Base-by-base conservation (phyloP, 1,140 invertebrate genomes). In the Drosophila cardini region DNA sequence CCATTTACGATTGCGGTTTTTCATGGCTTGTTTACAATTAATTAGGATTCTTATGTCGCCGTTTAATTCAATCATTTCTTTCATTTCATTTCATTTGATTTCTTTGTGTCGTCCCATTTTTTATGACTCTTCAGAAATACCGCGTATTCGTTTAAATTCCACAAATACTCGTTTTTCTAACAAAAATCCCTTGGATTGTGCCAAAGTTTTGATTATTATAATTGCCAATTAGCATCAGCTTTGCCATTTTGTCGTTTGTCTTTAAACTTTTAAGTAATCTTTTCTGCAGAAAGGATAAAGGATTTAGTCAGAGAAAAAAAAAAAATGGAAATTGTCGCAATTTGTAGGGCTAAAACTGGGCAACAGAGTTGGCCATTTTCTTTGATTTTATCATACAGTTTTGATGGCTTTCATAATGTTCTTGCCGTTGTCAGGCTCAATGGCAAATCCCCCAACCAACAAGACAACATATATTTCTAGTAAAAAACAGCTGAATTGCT, bases 21-120 rank as follows among this genome's bases (percentile, higher is more conserved):
- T 89, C 80, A 87, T 89, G 58, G 77, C 80, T 87, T 87, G 84
- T 87, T 87, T 87, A 87, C 84, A 87, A 80, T 87, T 87, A 87
- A 87, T 87, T 87, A 80, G 67, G 73, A 84, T 72, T 84, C 80
- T 87, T 89, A 71, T 84, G 76, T 83, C 70, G 72, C 84, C 69
- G 78, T 84, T 87, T 70, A 32, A 78, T 83, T 83, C 83, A 86
- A 82, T 78, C 69, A 87, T 76, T 67, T 75, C 18, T 40, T 32
- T 53, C 72, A 36, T 76, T 80, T 53, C 72, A 36, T 76, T 80
- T 80, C 50, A n/a, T 11, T 26, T 80, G 43, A n/a, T 11, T 34
- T 76, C 76, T 81, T 79, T 50, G 50, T 62, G 42, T 18, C 11
- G 50, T 30, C 42, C 34, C 18, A 6, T 43, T 64, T 46, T 63